A percentile compares a stretch with the other conserved stretches of the same genome.
phyloP scores from a whole-genome alignment of 2,113 vertebrate species.

The Puffinus mauretanicus region DNA sequence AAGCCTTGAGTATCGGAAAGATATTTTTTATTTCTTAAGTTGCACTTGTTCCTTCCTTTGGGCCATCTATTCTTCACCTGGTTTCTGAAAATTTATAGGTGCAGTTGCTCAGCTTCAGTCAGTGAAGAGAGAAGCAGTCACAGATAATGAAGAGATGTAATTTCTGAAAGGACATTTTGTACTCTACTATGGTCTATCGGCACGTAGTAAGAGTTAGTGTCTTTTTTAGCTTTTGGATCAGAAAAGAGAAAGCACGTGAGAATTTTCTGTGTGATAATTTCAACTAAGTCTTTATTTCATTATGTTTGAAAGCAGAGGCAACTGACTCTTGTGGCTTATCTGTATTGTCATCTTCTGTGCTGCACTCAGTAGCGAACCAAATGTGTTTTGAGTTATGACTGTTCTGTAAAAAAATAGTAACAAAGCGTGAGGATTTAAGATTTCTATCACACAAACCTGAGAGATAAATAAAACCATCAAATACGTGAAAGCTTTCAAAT shows the following conservation, averaged over 20 bases:
- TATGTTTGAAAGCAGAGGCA: neutral
- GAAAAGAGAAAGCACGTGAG: neutral
- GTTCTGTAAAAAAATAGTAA: neutral
- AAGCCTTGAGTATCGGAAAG: neutral
- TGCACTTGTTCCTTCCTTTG: neutral
- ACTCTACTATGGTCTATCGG: neutral
- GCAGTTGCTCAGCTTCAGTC: neutral
- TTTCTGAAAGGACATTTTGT: neutral
- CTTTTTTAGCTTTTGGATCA: neutral
- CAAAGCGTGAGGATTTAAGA: neutral
- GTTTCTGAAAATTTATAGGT: neutral
- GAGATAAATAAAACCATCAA: neutral
- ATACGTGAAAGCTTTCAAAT: neutral
- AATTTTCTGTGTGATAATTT: neutral
- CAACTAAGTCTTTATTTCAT: neutral
- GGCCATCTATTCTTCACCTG: neutral
- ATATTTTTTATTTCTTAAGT: neutral
- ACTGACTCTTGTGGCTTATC: neutral
- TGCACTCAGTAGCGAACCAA: neutral
- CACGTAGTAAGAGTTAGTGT: neutral
- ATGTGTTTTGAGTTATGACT: neutral
- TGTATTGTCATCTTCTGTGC: neutral
- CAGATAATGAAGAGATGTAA: neutral
- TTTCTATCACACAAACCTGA: neutral
- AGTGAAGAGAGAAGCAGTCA: neutral